Evolutionary conservation across 2,888 invertebrate species (phyloP), one percentile per base, ranked within the genome.

Genomic region (Drosophila antonietae): DNA sequence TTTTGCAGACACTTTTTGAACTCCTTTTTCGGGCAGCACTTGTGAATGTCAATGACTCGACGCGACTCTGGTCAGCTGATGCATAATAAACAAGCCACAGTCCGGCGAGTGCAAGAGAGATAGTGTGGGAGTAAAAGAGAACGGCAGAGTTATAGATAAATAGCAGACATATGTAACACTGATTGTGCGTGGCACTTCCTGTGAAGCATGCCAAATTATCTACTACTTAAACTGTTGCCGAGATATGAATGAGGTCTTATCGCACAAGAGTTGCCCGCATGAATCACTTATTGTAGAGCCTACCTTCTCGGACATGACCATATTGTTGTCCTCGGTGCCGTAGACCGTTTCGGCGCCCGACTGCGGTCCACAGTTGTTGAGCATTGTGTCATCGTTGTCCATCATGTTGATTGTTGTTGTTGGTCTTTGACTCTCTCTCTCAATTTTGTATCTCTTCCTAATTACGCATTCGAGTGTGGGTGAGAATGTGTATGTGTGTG

Each of bases 241-340:
- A 20, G 46, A 75, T 51, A 66, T 58, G 52, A 80, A 53, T 20
- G 18, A 33, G 44, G 15, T 46, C 66, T 77, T 77, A 78, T 80
- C 80, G 55, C 20, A 47, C 20, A 55, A 53, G 49, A 18, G 47
- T 37, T 63, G 65, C 58, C 68, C 69, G 64, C 60, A 80, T 80
- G 79, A 75, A 66, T 81, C 79, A 81, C 31, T 71, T 64, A 61
- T 47, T 47, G 35, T 52, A n/a, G 51, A 20, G 85, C 81, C 65
- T 89, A 93, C 93, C 94, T 98, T 99, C 93, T 99, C 99, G 15
- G 99, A 98, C 99, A 99, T 99, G 87, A 98, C 98, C 92, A 97
- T 96, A 83, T 97, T 97, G 93, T 97, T 97, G 93, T 98, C 98
- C 93, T 98, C 98, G 91, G 98, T 97, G 70, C 98, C 97, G 93